These are phyloP conservation scores for Brachyalestes nurse DNA, from an alignment of 2,797 vertebrate genomes.

Conservation along the genomic window DNA sequence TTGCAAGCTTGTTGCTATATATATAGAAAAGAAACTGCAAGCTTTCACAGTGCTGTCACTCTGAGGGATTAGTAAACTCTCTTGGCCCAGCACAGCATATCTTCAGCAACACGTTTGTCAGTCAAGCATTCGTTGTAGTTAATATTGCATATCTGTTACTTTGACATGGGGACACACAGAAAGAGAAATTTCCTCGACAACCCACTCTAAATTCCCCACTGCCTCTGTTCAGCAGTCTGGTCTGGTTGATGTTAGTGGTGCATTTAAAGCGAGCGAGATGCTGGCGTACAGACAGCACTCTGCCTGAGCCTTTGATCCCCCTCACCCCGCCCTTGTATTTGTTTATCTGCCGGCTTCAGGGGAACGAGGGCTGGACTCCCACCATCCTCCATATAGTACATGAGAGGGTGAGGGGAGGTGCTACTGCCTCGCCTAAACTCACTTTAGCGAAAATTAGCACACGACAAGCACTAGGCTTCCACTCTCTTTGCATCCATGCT, in stretches of 20 bases:
- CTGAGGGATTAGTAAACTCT: not conserved
- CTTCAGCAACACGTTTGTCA: conserved; percentile 19
- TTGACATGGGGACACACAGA: not conserved
- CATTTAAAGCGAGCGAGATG: not conserved
- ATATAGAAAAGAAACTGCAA: not conserved
- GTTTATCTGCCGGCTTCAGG: conserved; percentile 28
- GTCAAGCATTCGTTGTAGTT: not conserved
- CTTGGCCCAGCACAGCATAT: not conserved
- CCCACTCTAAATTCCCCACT: not conserved
- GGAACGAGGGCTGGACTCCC: not conserved
- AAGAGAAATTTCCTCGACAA: not conserved
- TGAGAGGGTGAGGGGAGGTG: not conserved
- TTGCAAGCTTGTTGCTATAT: too few species aligned
- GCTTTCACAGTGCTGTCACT: conserved; percentile 1
- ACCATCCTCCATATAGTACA: not conserved
- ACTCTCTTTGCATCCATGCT: not conserved
- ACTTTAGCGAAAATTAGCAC: not conserved
- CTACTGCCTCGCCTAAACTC: not conserved
- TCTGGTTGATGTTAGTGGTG: conserved; percentile 15
- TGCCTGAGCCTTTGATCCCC: conserved; percentile 33
- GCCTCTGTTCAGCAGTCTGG: conserved; percentile 2
- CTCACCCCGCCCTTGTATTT: not conserved
- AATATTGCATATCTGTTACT: not conserved
- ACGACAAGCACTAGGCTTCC: not conserved
- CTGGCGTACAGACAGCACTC: conserved; percentile 19